Evolutionary conservation across 2,113 vertebrate genomes (phyloP), one percentile per base, ranked within the genome.

Genomic region (Leptocoma aspasia): DNA sequence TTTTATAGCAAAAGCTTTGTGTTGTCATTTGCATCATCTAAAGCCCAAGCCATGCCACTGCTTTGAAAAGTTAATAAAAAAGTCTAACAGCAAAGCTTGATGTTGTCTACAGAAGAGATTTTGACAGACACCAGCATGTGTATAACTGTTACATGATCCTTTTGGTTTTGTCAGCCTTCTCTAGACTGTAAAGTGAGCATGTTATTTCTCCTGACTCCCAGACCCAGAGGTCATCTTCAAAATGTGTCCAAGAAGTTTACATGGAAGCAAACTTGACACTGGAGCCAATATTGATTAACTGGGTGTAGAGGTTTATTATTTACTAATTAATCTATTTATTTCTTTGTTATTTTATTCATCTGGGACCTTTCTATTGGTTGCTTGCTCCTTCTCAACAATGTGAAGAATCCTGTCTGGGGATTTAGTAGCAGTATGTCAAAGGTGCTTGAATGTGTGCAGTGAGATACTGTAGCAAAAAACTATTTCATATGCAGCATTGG

Each of bases 51-150:
- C 85, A 79, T 53, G 65, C 57, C 42, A 44, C 73, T 85, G 89
- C 90, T 94, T 83, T 84, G 70, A 87, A 93, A 97, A 96, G 93
- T 94, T 96, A 98, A 98, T 98, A 96, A 97, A 98, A 97, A 96
- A 87, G 78, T 93, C 90, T 82, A 66, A 69, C 52, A 91, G 78
- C 88, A 95, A 96, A 96, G 98, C 97, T 97, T 98, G 98, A 98
- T 98, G 98, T 98, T 98, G 98, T 97, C 98, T 98, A 98, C 98
- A 98, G 97, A 98, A 98, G 97, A 97, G 94, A 81, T 94, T 98
- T 99, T 99, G 99, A 99, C 97, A 95, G 99, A 99, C 99, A 99
- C 97, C 92, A 98, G 93, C 99, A 99, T 98, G 98, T 99, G 99
- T 94, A 77, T 75, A 71, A 86, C 94, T 82, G 99, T 98, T 98